Evolutionary conservation across 2,113 vertebrate species (phyloP).

Genomic region (Labeo rohita): DNA sequence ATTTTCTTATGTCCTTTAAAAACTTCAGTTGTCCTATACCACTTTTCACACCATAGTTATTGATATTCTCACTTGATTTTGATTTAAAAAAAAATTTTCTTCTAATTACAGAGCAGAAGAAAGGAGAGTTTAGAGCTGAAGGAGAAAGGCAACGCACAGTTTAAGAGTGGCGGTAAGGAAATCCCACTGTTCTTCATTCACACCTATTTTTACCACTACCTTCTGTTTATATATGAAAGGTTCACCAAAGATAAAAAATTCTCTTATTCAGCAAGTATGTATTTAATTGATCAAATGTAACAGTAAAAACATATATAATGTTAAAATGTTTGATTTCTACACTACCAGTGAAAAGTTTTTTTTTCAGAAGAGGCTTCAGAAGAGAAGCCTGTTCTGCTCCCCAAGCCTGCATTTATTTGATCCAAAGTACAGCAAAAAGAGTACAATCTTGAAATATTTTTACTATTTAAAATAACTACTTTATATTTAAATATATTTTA

Average conservation of each 20-base stretch:
- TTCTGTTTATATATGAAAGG: background rate
- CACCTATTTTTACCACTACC: background rate
- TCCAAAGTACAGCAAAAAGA: no score
- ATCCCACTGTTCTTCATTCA: background rate
- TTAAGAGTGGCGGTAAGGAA: slow-evolving; percentile 87
- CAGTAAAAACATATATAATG: background rate
- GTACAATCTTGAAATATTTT: no score
- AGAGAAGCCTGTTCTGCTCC: no score
- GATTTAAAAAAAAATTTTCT: slow-evolving; percentile 23
- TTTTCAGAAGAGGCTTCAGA: no score
- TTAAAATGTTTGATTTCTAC: background rate
- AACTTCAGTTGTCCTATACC: background rate
- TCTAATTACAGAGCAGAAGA: slow-evolving; percentile 83
- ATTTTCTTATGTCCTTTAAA: background rate
- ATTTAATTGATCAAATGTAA: background rate
- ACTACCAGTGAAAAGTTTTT: no score
- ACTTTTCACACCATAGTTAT: background rate
- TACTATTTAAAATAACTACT: no score
- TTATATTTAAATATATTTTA: no score
- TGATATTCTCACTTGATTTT: background rate
- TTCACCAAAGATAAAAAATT: no score
- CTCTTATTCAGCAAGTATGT: background rate
- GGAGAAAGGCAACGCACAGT: slow-evolving; percentile 88
- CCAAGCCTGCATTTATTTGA: no score
- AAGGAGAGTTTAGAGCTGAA: slow-evolving; percentile 84